Evolutionary conservation across 2,888 invertebrate species (phyloP).

Genomic region (Chrysolina haemoptera): DNA sequence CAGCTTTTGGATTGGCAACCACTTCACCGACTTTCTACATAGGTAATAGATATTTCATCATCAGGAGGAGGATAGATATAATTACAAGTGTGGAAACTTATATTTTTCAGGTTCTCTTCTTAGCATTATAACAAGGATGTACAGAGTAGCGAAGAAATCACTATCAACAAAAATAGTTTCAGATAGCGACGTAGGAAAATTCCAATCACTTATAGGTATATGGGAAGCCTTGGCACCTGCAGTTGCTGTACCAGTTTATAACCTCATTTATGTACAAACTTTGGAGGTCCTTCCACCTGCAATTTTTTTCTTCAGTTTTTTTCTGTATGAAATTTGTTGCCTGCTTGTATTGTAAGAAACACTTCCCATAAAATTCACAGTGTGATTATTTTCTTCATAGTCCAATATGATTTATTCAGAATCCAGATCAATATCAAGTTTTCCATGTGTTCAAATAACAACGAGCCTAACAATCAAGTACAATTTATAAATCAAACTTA

Average conservation of each 20-base stretch:
- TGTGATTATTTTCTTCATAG: no score
- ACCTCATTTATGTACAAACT: constrained; percentile 72
- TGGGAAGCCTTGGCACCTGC: constrained; percentile 74
- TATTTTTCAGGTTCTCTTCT: constrained; percentile 57
- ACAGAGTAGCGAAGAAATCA: constrained; percentile 63
- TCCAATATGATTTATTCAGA: no score
- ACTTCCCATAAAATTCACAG: not conserved
- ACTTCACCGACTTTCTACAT: constrained; percentile 64
- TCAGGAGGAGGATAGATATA: constrained; percentile 29
- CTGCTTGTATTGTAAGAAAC: constrained; percentile 57
- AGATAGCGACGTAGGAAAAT: constrained; percentile 65
- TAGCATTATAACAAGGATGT: constrained; percentile 62
- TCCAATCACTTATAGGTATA: constrained; percentile 74
- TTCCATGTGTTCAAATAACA: no score
- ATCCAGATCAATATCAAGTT: no score
- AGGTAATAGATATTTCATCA: constrained; percentile 60
- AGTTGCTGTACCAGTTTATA: constrained; percentile 74
- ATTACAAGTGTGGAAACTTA: not conserved
- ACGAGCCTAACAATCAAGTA: no score
- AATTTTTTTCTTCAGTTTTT: constrained; percentile 73
- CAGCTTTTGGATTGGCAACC: constrained; percentile 64
- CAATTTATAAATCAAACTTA: not conserved
- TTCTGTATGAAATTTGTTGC: constrained; percentile 54
- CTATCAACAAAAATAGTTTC: constrained; percentile 65
- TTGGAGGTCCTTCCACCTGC: constrained; percentile 72